Evolutionary conservation across 2,888 invertebrate species (phyloP).

Genomic region (Notocelia uddmanniana): DNA sequence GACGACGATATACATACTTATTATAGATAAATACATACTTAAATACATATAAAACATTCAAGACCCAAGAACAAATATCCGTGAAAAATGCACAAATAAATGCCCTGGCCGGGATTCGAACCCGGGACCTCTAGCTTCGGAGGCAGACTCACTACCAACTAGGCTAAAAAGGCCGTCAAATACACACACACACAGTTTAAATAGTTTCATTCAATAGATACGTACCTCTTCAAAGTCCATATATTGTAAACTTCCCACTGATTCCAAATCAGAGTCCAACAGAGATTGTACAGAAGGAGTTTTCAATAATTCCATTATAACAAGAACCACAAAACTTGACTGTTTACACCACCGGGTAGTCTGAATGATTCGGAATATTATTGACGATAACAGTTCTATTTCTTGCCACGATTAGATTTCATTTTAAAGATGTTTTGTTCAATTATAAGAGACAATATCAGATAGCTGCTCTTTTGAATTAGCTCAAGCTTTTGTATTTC

Average conservation of each 20-base stretch:
- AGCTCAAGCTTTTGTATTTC: no score
- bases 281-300: constrained; percentile 85
- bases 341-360: constrained; percentile 23
- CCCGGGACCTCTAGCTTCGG: no score
- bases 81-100: no score
- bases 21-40: no score
- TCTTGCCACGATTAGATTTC: not conserved
- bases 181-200: not conserved
- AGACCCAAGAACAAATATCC: no score
- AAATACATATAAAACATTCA: no score
- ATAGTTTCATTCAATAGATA: no score
- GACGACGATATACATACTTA: no score
- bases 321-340: not conserved
- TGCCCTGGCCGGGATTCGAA: no score
- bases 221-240: constrained; percentile 90
- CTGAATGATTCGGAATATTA: constrained; percentile 4
- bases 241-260: constrained; percentile 88
- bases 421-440: not conserved
- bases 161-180: no score
- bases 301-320: constrained; percentile 76
- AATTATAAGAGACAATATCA: not conserved
- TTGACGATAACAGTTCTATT: not conserved
- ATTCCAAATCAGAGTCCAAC: constrained; percentile 88
- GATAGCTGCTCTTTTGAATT: no score
- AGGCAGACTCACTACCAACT: no score